Percentiles rank a stretch among this genome's conserved stretches.
phyloP scores from a whole-genome alignment of 2,888 invertebrate species.

The Calliphora vomitoria region DNA sequence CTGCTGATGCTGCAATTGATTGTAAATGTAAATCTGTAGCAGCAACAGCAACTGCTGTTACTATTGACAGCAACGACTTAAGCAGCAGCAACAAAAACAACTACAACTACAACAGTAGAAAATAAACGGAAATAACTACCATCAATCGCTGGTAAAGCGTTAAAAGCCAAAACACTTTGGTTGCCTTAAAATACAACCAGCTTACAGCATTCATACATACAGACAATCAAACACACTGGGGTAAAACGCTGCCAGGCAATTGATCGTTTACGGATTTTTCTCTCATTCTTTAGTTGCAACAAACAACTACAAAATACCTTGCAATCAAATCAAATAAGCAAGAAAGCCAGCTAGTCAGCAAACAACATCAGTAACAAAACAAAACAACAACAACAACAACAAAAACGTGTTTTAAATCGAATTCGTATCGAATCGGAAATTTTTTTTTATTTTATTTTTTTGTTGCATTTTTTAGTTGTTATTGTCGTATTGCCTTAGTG shows the following conservation, averaged over 20 bases:
- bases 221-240: slow-evolving; percentile 16
- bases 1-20: slow-evolving; percentile 50
- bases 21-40: slow-evolving; percentile 45
- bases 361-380: slow-evolving; percentile 26
- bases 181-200: slow-evolving; percentile 51
- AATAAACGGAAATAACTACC: slow-evolving; percentile 55
- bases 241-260: slow-evolving; percentile 43
- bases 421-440: slow-evolving; percentile 22
- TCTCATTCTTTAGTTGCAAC: slow-evolving; percentile 33
- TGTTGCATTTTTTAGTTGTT: background rate
- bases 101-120: slow-evolving; percentile 18
- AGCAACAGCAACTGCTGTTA: slow-evolving; percentile 12
- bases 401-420: slow-evolving; percentile 56
- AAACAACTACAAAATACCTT: slow-evolving; percentile 19
- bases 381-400: slow-evolving; percentile 25
- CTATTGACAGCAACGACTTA: slow-evolving; percentile 54
- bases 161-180: slow-evolving; percentile 68
- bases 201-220: slow-evolving; percentile 16
- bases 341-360: slow-evolving; percentile 45
- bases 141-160: slow-evolving; percentile 70
- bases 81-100: slow-evolving; percentile 33
- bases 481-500: slow-evolving; percentile 35
- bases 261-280: slow-evolving; percentile 55
- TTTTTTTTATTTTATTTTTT: slow-evolving; percentile 4
- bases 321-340: slow-evolving; percentile 35